Percentiles rank a stretch among this genome's conserved stretches.
phyloP scores from a whole-genome alignment of 2,888 invertebrate species.

The Lycophotia porphyrea region DNA sequence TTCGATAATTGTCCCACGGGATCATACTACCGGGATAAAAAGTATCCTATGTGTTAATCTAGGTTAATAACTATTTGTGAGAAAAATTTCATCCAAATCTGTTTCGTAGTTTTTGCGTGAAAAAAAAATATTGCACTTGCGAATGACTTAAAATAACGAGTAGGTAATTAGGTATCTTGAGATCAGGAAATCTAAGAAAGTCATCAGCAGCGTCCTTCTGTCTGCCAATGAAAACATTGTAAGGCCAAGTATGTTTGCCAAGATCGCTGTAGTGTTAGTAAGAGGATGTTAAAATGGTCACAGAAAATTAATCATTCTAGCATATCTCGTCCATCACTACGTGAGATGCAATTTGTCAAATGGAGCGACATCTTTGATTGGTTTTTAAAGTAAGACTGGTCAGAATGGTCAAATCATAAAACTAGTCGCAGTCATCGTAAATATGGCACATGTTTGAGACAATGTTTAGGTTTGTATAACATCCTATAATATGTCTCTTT shows the following conservation, averaged over 20 bases:
- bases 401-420: neutral
- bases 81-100: too few relatives aligned
- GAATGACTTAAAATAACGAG: neutral
- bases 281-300: neutral
- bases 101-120: too few relatives aligned
- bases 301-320: neutral
- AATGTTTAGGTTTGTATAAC: neutral
- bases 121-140: too few relatives aligned
- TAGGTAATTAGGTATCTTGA: too few relatives aligned
- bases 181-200: neutral
- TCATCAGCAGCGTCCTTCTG: neutral
- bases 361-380: neutral
- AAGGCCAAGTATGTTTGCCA: neutral
- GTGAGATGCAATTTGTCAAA: slow-evolving; percentile 14
- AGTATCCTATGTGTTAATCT: too few relatives aligned
- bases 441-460: neutral
- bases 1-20: too few relatives aligned
- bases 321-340: neutral
- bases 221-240: slow-evolving; percentile 4
- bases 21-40: too few relatives aligned
- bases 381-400: neutral
- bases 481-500: neutral
- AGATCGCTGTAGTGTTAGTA: neutral
- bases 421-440: neutral
- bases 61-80: too few relatives aligned